Base-by-base conservation (phyloP, 1,140 invertebrate species). In the Heterodera schachtii region DNA sequence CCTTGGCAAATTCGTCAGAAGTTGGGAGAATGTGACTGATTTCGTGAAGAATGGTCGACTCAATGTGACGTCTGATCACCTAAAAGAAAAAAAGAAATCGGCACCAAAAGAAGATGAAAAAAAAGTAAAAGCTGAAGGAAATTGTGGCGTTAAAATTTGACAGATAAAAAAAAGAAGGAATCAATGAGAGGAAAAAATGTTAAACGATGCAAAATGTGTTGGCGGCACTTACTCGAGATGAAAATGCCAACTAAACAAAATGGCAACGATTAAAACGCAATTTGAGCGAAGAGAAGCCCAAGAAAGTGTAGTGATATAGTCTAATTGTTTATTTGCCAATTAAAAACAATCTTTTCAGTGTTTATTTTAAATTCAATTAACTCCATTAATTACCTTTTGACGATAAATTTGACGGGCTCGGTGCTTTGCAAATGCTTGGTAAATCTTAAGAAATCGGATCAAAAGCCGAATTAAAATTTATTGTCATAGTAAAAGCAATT, bases 21-120 rank as follows among this genome's bases (percentile, higher is more conserved):
- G 88, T 89, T 16, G 88, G 88, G 49, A 89, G 80, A 16, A 89
- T 89, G 75, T 90, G 88, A 79, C 87, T 89, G 70, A 89, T 89
- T 82, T 89, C 88, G 84, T 89, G 88, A 31, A 89, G 82, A 75
- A 89, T 89, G 21, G 88, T 89, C n/a, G 89, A 90, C 77, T 89
- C 88, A 74, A 89, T 89, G 76, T 89, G 88, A 66, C 89, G 90
- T 43, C 89, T 77, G 76, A 89, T 89, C 13, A 89, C 88, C 89
- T 89, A 73, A 77, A 89, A 80, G 64, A n/a, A 57, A 49, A 8
- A 79, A 78, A 52, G 11, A 52, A 52, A 52, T 8, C 71, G 69
- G 75, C 60, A 47, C 49, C 77, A 67, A 84, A 43, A 66, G 47
- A 57, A 75, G 73, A 85, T 67, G 31, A 31, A 31, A 31, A 31